Conservation (phyloP, 37 sponge, comb jelly and placozoan species). For the Amphimedon queenslandica region DNA sequence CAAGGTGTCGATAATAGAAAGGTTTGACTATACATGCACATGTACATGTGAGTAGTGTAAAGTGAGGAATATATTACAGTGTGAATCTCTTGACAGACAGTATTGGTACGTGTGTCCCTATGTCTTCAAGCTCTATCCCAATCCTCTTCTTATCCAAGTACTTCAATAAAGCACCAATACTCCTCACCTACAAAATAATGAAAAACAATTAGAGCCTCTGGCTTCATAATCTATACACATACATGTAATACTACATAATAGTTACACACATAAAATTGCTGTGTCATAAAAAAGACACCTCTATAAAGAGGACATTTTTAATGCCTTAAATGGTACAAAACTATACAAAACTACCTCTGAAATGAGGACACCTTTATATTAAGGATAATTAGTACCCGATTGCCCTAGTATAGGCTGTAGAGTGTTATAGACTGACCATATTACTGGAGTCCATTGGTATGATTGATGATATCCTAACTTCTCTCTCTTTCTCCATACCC, state of each 20-base stretch:
- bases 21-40: too few relatives aligned
- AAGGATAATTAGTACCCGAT: too few relatives aligned
- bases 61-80: too few relatives aligned
- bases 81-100: conserved; percentile 69
- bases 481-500: conserved; percentile 45
- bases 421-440: conserved; percentile 62
- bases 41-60: too few relatives aligned
- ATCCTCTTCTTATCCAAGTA: conserved; percentile 88
- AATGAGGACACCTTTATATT: too few relatives aligned
- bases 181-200: conserved; percentile 26
- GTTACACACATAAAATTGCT: not conserved
- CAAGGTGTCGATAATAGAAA: too few relatives aligned
- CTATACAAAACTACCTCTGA: too few relatives aligned
- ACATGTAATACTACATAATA: not conserved
- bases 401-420: too few relatives aligned
- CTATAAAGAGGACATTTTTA: too few relatives aligned
- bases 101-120: conserved; percentile 64
- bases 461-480: conserved; percentile 61
- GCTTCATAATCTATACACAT: not conserved
- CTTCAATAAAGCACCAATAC: conserved; percentile 83
- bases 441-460: conserved; percentile 45
- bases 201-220: too few relatives aligned
- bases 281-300: not conserved
- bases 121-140: conserved; percentile 85
- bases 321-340: too few relatives aligned